Evolutionary conservation across 2,888 invertebrate species (phyloP), one percentile per base, ranked within the genome.

Genomic region (Ditula angustiorana): DNA sequence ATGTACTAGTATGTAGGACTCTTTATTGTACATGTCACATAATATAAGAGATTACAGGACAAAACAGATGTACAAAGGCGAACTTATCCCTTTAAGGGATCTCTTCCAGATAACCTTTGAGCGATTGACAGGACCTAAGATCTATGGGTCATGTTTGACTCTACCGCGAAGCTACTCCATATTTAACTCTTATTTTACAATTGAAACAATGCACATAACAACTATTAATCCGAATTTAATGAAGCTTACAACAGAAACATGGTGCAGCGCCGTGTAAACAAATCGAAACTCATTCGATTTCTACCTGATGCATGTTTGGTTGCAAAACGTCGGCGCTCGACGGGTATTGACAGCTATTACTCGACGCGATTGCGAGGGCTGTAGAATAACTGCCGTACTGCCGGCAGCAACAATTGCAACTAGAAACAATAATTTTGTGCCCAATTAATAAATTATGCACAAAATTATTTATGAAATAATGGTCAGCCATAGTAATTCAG

Each of bases 311-410:
- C 61, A 62, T 41, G 61, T 55, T 56, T 55, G 56, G 47, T 33
- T 23, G 35, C 35, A 35, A 44, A 13, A 37, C 44, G 13, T 24
- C 26, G 24, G 46, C 30, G 26, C 26, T 41, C 55, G 37, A 23
- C 37, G 28, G 26, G 52, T 56, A 62, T 62, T 37, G 61, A 55
- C 56, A 62, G 55, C 61, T 62, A 56, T 62, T 62, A 62, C 61
- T 28, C 13, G 37, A 2, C 5, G 19, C 24, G 28, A 37, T 61
- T 23, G 33, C 41, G 16, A 24, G 16, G 2, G 33, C 35, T 30
- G 44, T 7, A 44, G 23, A 52, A 41, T 52, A 47, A 33, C 46
- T n/a, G n/a, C n/a, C n/a, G n/a, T n/a, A n/a, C n/a, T n/a, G n/a
- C 13, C 46, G 46, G 30, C 46, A n/a, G 33, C 10, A 37, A 35